Evolutionary conservation across 2,888 invertebrate genomes (phyloP), one percentile per base, ranked within the genome.

Genomic region (Vesta saturnalis): DNA sequence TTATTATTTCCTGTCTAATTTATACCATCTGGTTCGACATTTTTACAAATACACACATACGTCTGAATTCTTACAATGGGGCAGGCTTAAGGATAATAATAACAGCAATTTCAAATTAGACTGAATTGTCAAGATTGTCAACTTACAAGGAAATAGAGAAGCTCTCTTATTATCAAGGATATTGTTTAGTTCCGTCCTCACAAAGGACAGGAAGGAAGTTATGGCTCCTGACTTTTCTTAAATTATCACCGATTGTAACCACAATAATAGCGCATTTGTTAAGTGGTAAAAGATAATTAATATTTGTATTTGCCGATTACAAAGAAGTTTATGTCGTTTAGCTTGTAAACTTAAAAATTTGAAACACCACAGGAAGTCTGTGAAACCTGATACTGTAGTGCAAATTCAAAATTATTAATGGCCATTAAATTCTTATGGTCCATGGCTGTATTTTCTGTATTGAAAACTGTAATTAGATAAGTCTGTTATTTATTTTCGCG

Each of bases 221-320:
- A 63, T 74, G 77, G 74, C 76, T 75, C 75, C 65, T 76, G 76
- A 76, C 76, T 72, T 74, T 60, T 72, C 67, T 64, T 59, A 68
- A 67, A 64, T 70, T 70, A 70, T 70, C 70, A 19, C 19, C 23
- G 21, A 21, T 62, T 60, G 64, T 39, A 64, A 58, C 64, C 64
- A 59, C 64, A 60, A 47, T 23, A 60, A 60, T 47, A 21, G 14
- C 19, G n/a, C 49, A 12, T 22, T 49, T 60, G 60, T 60, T 56
- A 23, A 10, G 23, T 15, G 2, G 6, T 14, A 12, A 30, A 23
- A 30, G 10, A 16, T 54, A 1, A 54, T 54, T n/a, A 54, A 2
- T n/a, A 39, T 39, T 39, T n/a, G n/a, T 39, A n/a, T 10, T 39
- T 39, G 8, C 3, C 8, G 39, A 6, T 39, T 12, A n/a, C n/a